A percentile compares a stretch with the other conserved stretches of the same genome.
Evolutionary conservation across 2,888 invertebrate species (phyloP).

Genomic region (Ethmia dodecea): DNA sequence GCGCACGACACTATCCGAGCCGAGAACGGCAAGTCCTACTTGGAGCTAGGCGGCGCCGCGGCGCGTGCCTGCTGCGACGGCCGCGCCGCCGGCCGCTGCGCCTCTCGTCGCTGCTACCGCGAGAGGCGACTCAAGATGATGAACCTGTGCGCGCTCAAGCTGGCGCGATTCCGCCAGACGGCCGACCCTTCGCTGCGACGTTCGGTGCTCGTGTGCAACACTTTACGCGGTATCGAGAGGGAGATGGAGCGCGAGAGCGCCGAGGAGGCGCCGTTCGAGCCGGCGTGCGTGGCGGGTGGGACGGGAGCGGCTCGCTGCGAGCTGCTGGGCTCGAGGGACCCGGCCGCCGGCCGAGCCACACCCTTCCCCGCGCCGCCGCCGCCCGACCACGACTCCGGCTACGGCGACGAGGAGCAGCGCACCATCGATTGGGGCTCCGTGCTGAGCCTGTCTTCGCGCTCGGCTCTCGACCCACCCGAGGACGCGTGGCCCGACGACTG

Average conservation of each 20-base stretch:
- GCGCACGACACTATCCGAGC: constrained; percentile 90
- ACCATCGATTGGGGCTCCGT: constrained; percentile 96
- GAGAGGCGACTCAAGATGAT: constrained; percentile 92
- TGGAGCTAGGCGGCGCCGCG: constrained; percentile 88
- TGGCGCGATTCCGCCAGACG: constrained; percentile 91
- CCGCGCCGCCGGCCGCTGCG: constrained; percentile 85
- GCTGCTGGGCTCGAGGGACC: constrained; percentile 69
- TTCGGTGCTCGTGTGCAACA: constrained; percentile 96
- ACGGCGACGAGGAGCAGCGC: constrained; percentile 87
- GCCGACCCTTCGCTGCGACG: constrained; percentile 93
- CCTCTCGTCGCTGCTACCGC: constrained; percentile 89
- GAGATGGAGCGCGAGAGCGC: constrained; percentile 88
- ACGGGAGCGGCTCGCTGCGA: constrained; percentile 77
- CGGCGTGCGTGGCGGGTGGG: constrained; percentile 68
- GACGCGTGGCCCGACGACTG: constrained; percentile 84
- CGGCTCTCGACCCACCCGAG: constrained; percentile 90
- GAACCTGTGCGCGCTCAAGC: constrained; percentile 94
- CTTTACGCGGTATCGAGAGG: constrained; percentile 90
- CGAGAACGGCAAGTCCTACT: constrained; percentile 93
- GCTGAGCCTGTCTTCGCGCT: constrained; percentile 90
- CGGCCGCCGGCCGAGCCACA: constrained; percentile 80
- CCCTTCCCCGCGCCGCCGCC: constrained; percentile 79
- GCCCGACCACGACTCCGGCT: constrained; percentile 85
- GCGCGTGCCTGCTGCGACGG: constrained; percentile 88
- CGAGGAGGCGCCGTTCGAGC: constrained; percentile 74